Base-by-base conservation (phyloP, 2,797 vertebrate genomes). In the Pangasius krempfi region DNA sequence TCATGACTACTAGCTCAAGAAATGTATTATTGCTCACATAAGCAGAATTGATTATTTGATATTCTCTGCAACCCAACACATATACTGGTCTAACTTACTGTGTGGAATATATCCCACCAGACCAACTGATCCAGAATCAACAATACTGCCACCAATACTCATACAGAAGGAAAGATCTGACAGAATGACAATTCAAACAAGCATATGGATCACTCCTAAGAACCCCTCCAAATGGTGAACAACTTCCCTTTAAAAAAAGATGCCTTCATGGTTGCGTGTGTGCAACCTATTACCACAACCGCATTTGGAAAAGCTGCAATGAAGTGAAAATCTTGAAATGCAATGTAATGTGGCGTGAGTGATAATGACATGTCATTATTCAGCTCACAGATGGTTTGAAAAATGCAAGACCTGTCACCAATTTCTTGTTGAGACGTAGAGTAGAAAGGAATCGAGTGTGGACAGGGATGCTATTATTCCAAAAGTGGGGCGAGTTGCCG, bases 351-450 rank as follows among this genome's bases (percentile, higher is more conserved):
- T 85, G 68, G 68, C 12, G 14, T 47, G 68, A 86, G 68, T 75
- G 84, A 60, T 86, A 86, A 75, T 75, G 68, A 75, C 22, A 3
- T 75, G 84, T 60, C 54, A 86, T 86, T 86, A 86, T 86, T 86
- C 68, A 44, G 52, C 52, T 75, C 68, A 44, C 33, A 73, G 52
- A 73, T 73, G 52, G 84, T 44, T 44, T 4, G 52, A 37, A 85
- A 85, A 85, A 85, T n/a, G 68, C 84, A 16, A 37, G 52, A 58
- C 68, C 84, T 58, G 84, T 73, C 68, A 56, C 68, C 68, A 27
- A 73, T 27, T 58, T 85, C 52, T 73, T 85, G 50, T 44, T 27
- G 33, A 85, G 52, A 58, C 20, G 68, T 73, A 58, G 37, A 75
- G 37, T 56, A 60, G 70, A 60, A 86, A 85, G 30, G 52, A 73